Conservation (phyloP, 2,888 invertebrate genomes). For the Philereme vetulata region DNA sequence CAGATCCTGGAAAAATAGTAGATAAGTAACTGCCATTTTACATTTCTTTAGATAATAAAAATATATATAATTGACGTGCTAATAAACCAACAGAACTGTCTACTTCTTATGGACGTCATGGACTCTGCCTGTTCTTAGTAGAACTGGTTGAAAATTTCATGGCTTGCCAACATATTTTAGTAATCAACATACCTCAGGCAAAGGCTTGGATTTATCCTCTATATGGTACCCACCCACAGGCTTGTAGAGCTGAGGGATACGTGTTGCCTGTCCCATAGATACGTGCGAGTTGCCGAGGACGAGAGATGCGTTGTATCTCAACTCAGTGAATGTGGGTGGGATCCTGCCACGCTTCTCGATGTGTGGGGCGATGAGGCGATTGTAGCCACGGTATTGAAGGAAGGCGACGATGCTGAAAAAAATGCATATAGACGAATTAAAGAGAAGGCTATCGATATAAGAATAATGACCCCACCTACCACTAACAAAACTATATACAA, state of each 20-base stretch:
- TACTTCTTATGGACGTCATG: no score
- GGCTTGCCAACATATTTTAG: no score
- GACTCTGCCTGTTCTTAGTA: no score
- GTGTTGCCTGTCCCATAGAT: constrained; percentile 47
- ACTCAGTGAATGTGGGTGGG: constrained; percentile 48
- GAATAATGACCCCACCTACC: no score
- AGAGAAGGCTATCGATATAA: no score
- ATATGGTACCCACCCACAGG: constrained; percentile 65
- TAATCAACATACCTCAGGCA: constrained; percentile 52
- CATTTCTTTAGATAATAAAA: no score
- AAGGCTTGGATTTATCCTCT: constrained; percentile 48
- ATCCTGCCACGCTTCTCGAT: constrained; percentile 48
- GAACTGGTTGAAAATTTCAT: no score
- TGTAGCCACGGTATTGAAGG: constrained; percentile 26
- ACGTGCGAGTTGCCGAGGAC: constrained; percentile 59
- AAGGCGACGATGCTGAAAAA: constrained; percentile 23
- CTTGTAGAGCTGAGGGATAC: constrained; percentile 59
- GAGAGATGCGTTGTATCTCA: constrained; percentile 57
- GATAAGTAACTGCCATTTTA: no score
- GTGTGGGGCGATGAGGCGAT: constrained; percentile 40
- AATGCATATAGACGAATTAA: no score
- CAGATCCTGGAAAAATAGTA: constrained; percentile 51
- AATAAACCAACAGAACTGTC: no score
- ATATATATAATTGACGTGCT: no score
- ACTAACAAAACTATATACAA: no score